phyloP scores from a whole-genome alignment of 2,797 vertebrate species.

The Hydrophis major region DNA sequence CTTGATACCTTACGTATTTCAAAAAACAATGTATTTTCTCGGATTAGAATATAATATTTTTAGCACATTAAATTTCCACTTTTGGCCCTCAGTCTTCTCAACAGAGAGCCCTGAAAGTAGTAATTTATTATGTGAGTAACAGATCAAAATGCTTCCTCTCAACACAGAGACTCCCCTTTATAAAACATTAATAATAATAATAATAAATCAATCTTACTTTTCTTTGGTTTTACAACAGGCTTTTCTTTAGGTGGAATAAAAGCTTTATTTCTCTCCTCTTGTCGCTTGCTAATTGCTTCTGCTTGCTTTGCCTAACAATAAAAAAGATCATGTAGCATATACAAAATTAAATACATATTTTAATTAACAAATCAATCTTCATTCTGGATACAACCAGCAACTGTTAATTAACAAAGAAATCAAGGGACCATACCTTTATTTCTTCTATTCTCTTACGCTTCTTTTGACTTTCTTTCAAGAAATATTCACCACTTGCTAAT shows the following conservation, averaged over 20 bases:
- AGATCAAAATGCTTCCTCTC: not conserved
- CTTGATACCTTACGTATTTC: not conserved
- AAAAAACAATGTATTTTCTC: not conserved
- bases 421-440: constrained; percentile 80
- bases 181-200: not conserved
- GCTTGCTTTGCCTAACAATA: constrained; percentile 83
- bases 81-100: not conserved
- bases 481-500: constrained; percentile 92
- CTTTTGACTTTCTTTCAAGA: constrained; percentile 89
- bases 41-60: not conserved
- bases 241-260: constrained; percentile 97
- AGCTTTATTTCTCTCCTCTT: constrained; percentile 90
- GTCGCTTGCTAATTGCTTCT: constrained; percentile 82
- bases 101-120: not conserved
- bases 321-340: constrained; percentile 2
- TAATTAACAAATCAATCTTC: not conserved
- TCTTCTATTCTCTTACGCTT: constrained; percentile 86
- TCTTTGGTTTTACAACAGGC: constrained; percentile 70
- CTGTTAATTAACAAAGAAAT: not conserved
- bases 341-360: constrained; percentile 10
- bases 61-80: not conserved
- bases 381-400: not conserved
- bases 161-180: not conserved
- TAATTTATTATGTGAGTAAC: not conserved
- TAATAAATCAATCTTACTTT: constrained; percentile 73